These are phyloP conservation scores for Theretra japonica DNA, from an alignment of 2,888 invertebrate genomes.

Conservation along the genomic window DNA sequence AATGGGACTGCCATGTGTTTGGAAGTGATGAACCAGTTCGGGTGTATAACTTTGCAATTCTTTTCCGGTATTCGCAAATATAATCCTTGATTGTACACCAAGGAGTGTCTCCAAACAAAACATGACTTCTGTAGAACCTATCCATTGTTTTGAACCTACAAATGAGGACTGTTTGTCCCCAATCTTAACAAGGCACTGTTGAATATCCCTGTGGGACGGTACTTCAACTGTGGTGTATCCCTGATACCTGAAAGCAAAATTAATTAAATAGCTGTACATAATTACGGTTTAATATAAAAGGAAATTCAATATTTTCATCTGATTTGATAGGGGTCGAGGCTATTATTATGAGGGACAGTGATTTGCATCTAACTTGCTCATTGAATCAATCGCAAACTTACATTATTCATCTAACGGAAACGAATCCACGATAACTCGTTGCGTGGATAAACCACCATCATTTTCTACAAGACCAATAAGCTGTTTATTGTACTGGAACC, in stretches of 20 bases:
- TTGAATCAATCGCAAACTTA: too few species aligned
- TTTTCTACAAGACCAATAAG: too few species aligned
- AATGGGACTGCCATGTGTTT: slow-evolving; percentile 96
- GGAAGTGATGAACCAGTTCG: slow-evolving; percentile 95
- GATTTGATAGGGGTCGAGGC: too few species aligned
- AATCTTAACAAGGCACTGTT: slow-evolving; percentile 96
- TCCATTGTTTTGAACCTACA: slow-evolving; percentile 97
- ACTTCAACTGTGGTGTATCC: slow-evolving; percentile 91
- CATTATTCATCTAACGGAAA: too few species aligned
- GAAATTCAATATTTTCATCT: too few species aligned
- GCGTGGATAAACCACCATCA: too few species aligned
- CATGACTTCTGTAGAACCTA: slow-evolving; percentile 98
- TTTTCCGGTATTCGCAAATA: slow-evolving; percentile 93
- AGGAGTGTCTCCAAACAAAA: slow-evolving; percentile 94
- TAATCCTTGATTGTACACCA: slow-evolving; percentile 90
- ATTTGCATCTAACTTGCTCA: too few species aligned
- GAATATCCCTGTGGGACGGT: slow-evolving; percentile 94
- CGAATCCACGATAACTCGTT: too few species aligned
- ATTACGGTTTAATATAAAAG: neutral
- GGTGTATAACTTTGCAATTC: slow-evolving; percentile 92
- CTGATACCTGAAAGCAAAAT: slow-evolving; percentile 85
- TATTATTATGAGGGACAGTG: too few species aligned
- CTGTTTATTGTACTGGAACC: too few species aligned
- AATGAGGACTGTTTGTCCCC: slow-evolving; percentile 96
- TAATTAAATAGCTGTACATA: neutral